Evolutionary conservation across 2,113 vertebrate species (phyloP).

Genomic region (Sebastes fasciatus): DNA sequence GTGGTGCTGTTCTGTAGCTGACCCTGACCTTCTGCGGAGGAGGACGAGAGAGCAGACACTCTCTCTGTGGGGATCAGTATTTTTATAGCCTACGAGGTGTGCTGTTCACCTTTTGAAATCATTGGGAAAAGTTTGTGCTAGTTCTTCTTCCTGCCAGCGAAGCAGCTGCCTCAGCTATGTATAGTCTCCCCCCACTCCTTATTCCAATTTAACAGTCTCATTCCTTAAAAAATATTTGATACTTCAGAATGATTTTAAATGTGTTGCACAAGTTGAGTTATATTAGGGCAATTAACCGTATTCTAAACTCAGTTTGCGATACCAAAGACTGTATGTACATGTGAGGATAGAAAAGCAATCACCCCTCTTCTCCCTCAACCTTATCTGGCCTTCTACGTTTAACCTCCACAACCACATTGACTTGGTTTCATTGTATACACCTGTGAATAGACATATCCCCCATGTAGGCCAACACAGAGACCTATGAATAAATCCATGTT

Average conservation of each 20-base stretch:
- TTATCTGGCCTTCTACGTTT: background rate
- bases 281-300: background rate
- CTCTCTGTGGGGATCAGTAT: conserved; percentile 41
- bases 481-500: background rate
- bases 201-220: background rate
- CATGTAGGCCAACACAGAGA: background rate
- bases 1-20: conserved; percentile 37
- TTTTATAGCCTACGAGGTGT: conserved; percentile 31
- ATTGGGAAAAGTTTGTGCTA: conserved; percentile 17
- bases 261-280: background rate
- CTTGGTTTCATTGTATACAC: conserved; percentile 3
- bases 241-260: background rate
- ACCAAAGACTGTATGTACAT: background rate
- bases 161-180: conserved; percentile 19
- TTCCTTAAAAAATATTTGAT: background rate
- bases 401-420: background rate
- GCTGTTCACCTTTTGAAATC: conserved; percentile 48
- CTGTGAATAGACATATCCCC: background rate
- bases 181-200: background rate
- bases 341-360: background rate
- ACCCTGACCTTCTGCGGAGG: conserved; percentile 46
- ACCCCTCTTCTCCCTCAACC: background rate
- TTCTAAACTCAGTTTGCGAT: background rate
- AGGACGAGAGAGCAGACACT: conserved; percentile 28
- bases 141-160: conserved; percentile 12